Conservation (phyloP, 2,113 vertebrate genomes). For the Aleadryas rufinucha region DNA sequence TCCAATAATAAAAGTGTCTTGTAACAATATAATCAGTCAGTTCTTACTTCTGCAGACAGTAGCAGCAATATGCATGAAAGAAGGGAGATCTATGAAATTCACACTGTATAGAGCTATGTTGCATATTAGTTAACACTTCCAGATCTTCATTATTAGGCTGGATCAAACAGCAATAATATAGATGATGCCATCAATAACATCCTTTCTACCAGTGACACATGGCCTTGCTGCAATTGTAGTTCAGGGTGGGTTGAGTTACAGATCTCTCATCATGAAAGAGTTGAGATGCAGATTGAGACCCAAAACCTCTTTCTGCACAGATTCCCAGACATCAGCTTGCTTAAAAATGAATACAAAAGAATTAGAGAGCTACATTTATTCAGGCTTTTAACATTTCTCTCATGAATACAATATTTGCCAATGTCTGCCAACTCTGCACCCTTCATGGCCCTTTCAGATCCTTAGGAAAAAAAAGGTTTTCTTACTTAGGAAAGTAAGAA, state of each 20-base stretch:
- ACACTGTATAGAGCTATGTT: background rate
- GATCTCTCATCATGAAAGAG: background rate
- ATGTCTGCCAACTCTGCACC: background rate
- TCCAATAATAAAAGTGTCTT: background rate
- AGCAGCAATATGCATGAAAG: background rate
- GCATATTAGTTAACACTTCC: background rate
- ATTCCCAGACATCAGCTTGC: constrained; percentile 1
- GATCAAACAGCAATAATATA: background rate
- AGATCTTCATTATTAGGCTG: background rate
- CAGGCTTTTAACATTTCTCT: background rate
- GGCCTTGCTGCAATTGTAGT: background rate
- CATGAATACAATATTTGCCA: background rate
- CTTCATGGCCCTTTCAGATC: background rate
- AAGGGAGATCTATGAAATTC: background rate
- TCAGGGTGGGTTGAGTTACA: background rate
- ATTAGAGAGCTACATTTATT: background rate
- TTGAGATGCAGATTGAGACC: background rate
- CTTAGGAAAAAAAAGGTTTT: background rate
- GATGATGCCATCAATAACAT: background rate
- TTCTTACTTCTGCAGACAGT: background rate
- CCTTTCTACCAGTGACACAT: background rate
- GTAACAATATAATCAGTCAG: background rate
- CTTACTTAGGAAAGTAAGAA: background rate
- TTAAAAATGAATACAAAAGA: background rate
- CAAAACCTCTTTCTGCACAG: background rate